Conservation (phyloP, 2,888 invertebrate genomes). For the Tenthredo mesomela region DNA sequence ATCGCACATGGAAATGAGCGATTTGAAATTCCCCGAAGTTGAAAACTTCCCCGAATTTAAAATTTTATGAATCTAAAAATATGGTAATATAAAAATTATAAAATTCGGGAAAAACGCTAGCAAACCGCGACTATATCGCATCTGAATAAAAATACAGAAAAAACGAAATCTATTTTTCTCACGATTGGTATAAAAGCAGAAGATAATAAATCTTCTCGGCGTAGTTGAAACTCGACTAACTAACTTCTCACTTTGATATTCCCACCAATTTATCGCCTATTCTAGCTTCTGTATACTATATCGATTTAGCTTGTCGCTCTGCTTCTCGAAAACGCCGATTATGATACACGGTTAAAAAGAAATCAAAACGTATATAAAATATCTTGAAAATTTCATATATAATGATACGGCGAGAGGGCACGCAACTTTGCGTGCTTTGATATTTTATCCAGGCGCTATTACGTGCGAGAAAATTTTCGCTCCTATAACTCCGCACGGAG, state of each 20-base stretch:
- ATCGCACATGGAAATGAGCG: slow-evolving; percentile 6
- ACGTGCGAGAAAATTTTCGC: not conserved
- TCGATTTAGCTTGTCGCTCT: not conserved
- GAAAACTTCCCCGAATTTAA: not conserved
- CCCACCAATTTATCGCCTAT: not conserved
- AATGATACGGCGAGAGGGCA: not conserved
- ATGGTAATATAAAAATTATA: slow-evolving; percentile 39
- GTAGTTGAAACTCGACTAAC: not conserved
- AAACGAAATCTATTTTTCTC: not conserved
- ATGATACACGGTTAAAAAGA: not conserved
- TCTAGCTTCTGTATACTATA: not conserved
- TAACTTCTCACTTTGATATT: not conserved
- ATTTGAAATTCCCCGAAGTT: slow-evolving; percentile 21
- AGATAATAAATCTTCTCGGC: not conserved
- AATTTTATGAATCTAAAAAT: slow-evolving; percentile 20
- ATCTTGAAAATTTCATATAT: not conserved
- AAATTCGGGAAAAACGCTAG: not conserved
- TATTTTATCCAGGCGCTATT: not conserved
- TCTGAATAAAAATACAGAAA: too few relatives aligned
- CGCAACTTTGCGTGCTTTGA: slow-evolving; percentile 29
- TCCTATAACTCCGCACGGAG: not conserved
- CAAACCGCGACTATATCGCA: not conserved
- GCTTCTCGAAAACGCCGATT: not conserved
- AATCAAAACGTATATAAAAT: not conserved
- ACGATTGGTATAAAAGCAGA: not conserved